A percentile compares a stretch with the other conserved stretches of the same genome.
Evolutionary conservation across 2,113 vertebrate species (phyloP).

Genomic region (Chaenocephalus aceratus): DNA sequence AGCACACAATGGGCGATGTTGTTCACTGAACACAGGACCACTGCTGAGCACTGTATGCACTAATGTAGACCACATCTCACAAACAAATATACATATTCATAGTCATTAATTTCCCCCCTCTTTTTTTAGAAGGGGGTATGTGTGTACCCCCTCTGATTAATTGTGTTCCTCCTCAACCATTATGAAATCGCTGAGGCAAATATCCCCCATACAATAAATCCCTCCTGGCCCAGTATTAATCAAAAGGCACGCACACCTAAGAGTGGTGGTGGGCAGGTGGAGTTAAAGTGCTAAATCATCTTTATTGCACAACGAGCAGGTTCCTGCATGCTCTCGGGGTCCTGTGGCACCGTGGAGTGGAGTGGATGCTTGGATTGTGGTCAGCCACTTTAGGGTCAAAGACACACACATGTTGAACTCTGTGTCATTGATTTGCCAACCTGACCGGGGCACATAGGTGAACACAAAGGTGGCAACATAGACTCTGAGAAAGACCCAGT

Average conservation of each 20-base stretch:
- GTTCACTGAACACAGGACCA: constrained; percentile 22
- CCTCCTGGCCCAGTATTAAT: constrained; percentile 85
- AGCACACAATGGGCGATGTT: constrained; percentile 27
- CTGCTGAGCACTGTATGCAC: constrained; percentile 25
- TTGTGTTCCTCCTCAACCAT: constrained; percentile 81
- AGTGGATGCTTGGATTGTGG: constrained; percentile 51
- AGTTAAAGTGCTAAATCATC: constrained; percentile 83
- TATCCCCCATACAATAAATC: constrained; percentile 86
- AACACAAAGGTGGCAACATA: constrained; percentile 49
- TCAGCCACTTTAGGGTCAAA: constrained; percentile 64
- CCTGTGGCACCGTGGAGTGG: constrained; percentile 46
- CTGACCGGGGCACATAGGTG: constrained; percentile 57
- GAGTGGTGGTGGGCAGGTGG: constrained; percentile 81
- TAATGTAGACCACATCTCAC: constrained; percentile 49
- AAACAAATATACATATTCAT: constrained; percentile 86
- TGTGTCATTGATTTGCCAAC: constrained; percentile 73
- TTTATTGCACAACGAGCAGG: constrained; percentile 79
- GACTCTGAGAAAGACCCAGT: constrained; percentile 53
- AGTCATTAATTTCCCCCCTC: constrained; percentile 84
- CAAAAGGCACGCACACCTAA: constrained; percentile 81
- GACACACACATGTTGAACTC: constrained; percentile 47
- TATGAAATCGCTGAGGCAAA: constrained; percentile 89
- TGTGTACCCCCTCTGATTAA: constrained; percentile 82
- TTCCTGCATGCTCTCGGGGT: constrained; percentile 56
- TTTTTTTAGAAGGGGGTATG: constrained; percentile 70